These are phyloP conservation scores for Crambe crambe DNA, from an alignment of 37 sponge, comb jelly and placozoan genomes.

Conservation along the genomic window DNA sequence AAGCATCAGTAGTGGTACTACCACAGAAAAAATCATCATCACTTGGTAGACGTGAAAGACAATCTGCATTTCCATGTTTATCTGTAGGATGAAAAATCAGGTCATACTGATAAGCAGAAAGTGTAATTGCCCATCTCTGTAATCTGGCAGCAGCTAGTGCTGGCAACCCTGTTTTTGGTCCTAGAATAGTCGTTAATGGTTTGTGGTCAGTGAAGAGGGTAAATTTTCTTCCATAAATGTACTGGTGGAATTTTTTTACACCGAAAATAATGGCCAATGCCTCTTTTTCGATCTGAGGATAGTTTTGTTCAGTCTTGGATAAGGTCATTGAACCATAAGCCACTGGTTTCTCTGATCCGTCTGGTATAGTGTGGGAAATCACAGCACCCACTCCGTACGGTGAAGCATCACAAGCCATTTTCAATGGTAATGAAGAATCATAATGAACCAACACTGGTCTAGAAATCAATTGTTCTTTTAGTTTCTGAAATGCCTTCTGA, in stretches of 20 bases:
- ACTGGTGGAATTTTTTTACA: constrained; percentile 10
- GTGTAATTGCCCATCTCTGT: neutral
- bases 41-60: neutral
- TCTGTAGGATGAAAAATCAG: neutral
- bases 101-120: neutral
- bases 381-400: too few relatives aligned
- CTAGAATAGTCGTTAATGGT: neutral
- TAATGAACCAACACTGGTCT: too few relatives aligned
- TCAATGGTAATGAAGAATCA: too few relatives aligned
- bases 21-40: too few relatives aligned
- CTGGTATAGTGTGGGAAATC: too few relatives aligned
- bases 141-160: neutral
- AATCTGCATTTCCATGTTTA: neutral
- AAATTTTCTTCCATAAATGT: constrained; percentile 1
- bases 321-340: constrained; percentile 28
- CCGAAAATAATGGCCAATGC: too few relatives aligned
- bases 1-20: too few relatives aligned
- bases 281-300: constrained; percentile 11
- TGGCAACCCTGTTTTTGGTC: neutral
- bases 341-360: constrained; percentile 31
- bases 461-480: too few relatives aligned
- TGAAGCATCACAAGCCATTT: too few relatives aligned
- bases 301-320: neutral
- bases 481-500: too few relatives aligned
- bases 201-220: constrained; percentile 8